Evolutionary conservation across 2,888 invertebrate genomes (phyloP).

Genomic region (Dermolepida albohirtum): DNA sequence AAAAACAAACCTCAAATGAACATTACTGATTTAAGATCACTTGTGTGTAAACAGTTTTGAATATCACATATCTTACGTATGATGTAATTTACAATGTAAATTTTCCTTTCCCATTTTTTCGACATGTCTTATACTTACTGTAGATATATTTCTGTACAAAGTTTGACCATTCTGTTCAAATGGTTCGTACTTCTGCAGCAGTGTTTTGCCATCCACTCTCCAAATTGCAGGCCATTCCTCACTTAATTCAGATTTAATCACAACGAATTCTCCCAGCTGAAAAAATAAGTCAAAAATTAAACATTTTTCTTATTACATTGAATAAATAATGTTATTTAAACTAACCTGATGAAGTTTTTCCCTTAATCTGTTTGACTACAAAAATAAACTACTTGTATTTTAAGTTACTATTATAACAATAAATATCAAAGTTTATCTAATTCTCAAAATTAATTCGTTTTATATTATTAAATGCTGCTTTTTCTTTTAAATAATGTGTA

Average conservation of each 20-base stretch:
- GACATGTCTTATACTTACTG: slow-evolving; percentile 73
- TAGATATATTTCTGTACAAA: slow-evolving; percentile 87
- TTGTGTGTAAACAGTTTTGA: no score
- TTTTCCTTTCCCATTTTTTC: no score
- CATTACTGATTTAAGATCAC: no score
- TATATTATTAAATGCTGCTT: no score
- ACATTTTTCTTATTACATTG: neutral
- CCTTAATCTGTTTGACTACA: slow-evolving; percentile 54
- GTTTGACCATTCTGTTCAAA: slow-evolving; percentile 85
- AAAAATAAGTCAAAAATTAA: slow-evolving; percentile 55
- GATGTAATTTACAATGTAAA: no score
- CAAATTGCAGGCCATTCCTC: slow-evolving; percentile 90
- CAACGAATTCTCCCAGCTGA: slow-evolving; percentile 90
- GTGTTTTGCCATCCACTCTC: slow-evolving; percentile 89
- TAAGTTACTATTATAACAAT: neutral
- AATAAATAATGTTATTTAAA: slow-evolving; percentile 14
- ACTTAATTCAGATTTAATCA: slow-evolving; percentile 82
- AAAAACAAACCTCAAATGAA: no score
- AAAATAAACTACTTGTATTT: slow-evolving; percentile 49
- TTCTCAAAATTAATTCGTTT: no score
- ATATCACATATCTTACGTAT: no score
- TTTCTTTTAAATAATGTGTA: no score
- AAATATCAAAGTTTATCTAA: no score
- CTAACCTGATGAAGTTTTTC: slow-evolving; percentile 58
- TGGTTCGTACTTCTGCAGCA: slow-evolving; percentile 85